phyloP scores from a whole-genome alignment of 2,888 invertebrate species.

The Scaptomyza polygonia region DNA sequence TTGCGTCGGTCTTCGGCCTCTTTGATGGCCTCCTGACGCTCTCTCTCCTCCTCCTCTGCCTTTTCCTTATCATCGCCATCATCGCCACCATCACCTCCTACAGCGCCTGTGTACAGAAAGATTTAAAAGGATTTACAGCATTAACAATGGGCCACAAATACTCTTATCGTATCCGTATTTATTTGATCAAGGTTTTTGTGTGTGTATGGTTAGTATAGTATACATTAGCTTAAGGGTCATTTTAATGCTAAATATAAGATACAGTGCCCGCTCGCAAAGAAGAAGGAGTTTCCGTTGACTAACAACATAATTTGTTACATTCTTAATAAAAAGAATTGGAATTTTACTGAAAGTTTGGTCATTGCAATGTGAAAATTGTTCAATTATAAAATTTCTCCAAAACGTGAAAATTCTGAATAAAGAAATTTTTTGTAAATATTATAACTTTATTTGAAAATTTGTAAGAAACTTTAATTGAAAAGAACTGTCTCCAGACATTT shows the following conservation, averaged over 20 bases:
- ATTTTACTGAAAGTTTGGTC: too few species aligned
- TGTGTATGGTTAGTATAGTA: constrained; percentile 5
- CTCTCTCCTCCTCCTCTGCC: constrained; percentile 99
- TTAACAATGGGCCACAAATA: constrained; percentile 11
- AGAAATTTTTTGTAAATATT: too few species aligned
- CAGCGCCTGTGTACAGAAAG: constrained; percentile 89
- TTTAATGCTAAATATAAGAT: constrained; percentile 5
- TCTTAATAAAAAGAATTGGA: too few species aligned
- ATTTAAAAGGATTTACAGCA: constrained; percentile 13
- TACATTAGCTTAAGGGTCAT: constrained; percentile 12
- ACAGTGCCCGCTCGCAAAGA: constrained; percentile 4
- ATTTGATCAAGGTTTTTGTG: background rate
- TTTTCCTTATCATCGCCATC: constrained; percentile 98
- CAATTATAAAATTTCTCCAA: too few species aligned
- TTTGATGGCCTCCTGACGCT: constrained; percentile 97
- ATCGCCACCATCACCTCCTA: constrained; percentile 95
- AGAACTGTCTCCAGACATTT: too few species aligned
- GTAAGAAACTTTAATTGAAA: too few species aligned
- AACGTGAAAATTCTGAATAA: too few species aligned
- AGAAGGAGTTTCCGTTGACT: too few species aligned
- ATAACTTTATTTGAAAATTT: too few species aligned
- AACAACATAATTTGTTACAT: too few species aligned
- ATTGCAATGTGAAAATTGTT: too few species aligned
- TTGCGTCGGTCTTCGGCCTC: constrained; percentile 99
- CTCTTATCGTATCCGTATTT: background rate